Base-by-base conservation (phyloP, 2,888 invertebrate species). In the Eupithecia exiguata region DNA sequence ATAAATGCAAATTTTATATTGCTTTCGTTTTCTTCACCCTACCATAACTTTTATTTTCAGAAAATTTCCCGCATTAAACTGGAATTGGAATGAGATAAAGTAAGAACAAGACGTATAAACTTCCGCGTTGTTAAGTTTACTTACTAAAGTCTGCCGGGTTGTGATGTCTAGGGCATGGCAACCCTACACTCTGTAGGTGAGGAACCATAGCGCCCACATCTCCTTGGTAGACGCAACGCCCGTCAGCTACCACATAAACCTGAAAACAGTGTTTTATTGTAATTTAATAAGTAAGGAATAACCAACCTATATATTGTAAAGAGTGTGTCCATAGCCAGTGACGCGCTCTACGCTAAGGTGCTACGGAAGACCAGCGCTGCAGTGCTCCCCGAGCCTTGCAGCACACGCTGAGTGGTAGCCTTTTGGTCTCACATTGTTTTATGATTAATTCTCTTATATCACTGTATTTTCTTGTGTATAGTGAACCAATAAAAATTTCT, bases 131-230 rank as follows among this genome's bases (percentile, higher is more conserved):
- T 62, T 49, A 18, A 18, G 49, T n/a, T 53, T 30, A 92, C 95
- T 95, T 88, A 96, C 96, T 95, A 80, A 95, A 96, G 90, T 96
- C 96, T 70, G 96, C 96, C n/a, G 96, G 96, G 80, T 96, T 96
- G 83, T 96, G 95, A 84, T 96, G 95, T 68, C 92, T 92, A 0
- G 96, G 96, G 77, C 96, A 96, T 16, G 94, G 91, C 18, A 96
- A 83, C 16, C 95, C 95, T 0, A 95, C 90, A 74, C 94, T 91
- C 3, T 93, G 89, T 70, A 96, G 82, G 80, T 95, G 95, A 4
- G 96, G 95, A 10, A 96, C 95, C 83, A 96, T 93, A 0, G 95
- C 95, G 1, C 89, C 84, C 0, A 96, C 95, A 25, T 95, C 95
- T 0, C 96, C 96, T 82, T 96, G 96, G 85, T 95, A 96, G 67